Conservation (phyloP, 2,113 vertebrate genomes). For the Bufo bufo region DNA sequence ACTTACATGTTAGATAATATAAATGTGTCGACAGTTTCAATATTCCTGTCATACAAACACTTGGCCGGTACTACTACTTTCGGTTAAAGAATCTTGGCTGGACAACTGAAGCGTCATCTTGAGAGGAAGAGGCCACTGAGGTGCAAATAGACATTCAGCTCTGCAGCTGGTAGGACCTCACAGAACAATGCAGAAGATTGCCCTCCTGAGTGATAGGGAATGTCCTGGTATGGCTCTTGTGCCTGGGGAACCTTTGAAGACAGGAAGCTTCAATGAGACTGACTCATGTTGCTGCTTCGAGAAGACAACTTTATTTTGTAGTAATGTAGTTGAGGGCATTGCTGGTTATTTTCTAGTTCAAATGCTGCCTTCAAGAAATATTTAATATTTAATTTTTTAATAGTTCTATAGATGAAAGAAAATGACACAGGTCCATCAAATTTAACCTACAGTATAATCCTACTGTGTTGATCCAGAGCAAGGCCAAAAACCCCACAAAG, state of each 20-base stretch:
- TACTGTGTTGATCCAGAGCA: too few relatives aligned
- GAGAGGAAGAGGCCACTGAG: not conserved
- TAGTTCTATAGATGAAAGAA: too few relatives aligned
- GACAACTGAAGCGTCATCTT: not conserved
- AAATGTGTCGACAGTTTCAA: not conserved
- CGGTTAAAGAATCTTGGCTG: not conserved
- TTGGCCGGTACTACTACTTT: not conserved
- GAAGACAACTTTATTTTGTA: constrained; percentile 1
- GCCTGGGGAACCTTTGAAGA: not conserved
- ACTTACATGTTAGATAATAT: too few relatives aligned
- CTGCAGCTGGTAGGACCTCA: not conserved
- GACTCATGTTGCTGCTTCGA: not conserved
- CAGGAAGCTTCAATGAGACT: constrained; percentile 3
- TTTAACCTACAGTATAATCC: too few relatives aligned
- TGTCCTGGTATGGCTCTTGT: not conserved
- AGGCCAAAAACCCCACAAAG: too few relatives aligned
- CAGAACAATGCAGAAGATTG: constrained; percentile 31
- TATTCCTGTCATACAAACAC: not conserved
- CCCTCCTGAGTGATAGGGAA: not conserved
- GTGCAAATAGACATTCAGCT: constrained; percentile 9
- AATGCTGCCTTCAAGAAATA: not conserved
- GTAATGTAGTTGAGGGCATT: constrained; percentile 10
- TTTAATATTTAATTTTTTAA: not conserved
- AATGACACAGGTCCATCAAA: too few relatives aligned
- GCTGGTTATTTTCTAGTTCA: not conserved